These are phyloP conservation scores for Cistogaster globosa DNA, from an alignment of 2,888 invertebrate species.

Conservation along the genomic window DNA sequence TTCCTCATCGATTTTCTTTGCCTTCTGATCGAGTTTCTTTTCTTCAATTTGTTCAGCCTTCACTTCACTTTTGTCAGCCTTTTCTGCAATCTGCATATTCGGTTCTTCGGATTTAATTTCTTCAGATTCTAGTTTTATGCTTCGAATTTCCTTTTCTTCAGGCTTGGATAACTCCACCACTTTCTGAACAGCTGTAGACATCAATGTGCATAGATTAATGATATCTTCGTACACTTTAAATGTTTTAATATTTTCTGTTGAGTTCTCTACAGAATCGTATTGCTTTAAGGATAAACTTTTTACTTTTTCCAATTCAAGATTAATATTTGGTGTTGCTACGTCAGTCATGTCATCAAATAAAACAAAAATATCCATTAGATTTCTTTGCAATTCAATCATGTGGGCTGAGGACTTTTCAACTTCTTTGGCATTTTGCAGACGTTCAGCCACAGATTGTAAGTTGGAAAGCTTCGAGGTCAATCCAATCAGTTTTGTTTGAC, in stretches of 20 bases:
- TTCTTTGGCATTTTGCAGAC: conserved; percentile 14
- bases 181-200: conserved; percentile 5
- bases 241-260: conserved; percentile 39
- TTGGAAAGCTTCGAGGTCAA: conserved; percentile 46
- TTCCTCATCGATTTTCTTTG: conserved; percentile 30
- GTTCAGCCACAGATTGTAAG: conserved; percentile 43
- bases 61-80: conserved; percentile 13
- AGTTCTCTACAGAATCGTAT: conserved; percentile 65
- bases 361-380: conserved; percentile 76
- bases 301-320: conserved; percentile 49
- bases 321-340: conserved; percentile 10
- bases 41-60: conserved; percentile 29
- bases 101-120: conserved; percentile 38
- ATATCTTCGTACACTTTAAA: conserved; percentile 48
- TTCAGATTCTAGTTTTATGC: conserved; percentile 43
- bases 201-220: conserved; percentile 32
- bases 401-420: conserved; percentile 54
- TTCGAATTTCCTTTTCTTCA: background rate
- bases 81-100: too few relatives aligned
- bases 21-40: background rate
- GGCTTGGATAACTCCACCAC: background rate
- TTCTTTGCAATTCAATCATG: conserved; percentile 77
- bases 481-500: conserved; percentile 37
- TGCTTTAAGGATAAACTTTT: conserved; percentile 49
- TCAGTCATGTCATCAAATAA: conserved; percentile 69